These are phyloP conservation scores for Tupaia tana DNA, from an alignment of 2,113 vertebrate genomes.

Conservation along the genomic window DNA sequence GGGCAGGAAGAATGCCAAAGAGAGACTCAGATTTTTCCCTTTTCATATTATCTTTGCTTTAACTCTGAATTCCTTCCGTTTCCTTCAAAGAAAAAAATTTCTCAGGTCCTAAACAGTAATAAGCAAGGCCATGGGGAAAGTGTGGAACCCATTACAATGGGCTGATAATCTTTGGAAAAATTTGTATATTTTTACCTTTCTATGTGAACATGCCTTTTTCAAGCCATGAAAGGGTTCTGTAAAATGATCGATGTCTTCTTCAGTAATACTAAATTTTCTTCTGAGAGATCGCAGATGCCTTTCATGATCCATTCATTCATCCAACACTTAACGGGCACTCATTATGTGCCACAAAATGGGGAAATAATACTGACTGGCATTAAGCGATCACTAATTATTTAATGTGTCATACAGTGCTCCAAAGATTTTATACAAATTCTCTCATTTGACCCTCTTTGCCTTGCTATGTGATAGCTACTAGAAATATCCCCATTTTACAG, in stretches of 20 bases:
- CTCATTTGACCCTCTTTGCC: not conserved
- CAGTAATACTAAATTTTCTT: not conserved
- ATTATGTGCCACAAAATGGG: not conserved
- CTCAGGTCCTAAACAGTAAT: not conserved
- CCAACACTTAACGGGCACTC: not conserved
- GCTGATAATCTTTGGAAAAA: not conserved
- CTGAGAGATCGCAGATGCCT: not conserved
- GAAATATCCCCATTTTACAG: not conserved
- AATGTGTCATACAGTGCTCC: too few species aligned
- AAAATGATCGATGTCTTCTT: not conserved
- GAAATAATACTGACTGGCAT: not conserved
- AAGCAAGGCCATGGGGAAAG: not conserved
- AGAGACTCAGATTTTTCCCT: conserved; percentile 3
- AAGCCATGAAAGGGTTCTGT: not conserved
- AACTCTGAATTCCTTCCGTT: conserved; percentile 35
- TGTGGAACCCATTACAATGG: not conserved
- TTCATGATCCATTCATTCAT: not conserved
- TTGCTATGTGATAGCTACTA: not conserved
- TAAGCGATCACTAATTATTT: not conserved
- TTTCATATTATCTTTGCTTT: not conserved
- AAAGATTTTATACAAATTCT: not conserved
- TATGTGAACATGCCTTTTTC: not conserved
- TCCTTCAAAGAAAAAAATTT: not conserved
- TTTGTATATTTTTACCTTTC: conserved; percentile 8
- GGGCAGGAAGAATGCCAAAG: not conserved